Percentiles rank a stretch among this genome's conserved stretches.
Evolutionary conservation across 1,140 invertebrate species (phyloP).

Genomic region (Aricia agestis): DNA sequence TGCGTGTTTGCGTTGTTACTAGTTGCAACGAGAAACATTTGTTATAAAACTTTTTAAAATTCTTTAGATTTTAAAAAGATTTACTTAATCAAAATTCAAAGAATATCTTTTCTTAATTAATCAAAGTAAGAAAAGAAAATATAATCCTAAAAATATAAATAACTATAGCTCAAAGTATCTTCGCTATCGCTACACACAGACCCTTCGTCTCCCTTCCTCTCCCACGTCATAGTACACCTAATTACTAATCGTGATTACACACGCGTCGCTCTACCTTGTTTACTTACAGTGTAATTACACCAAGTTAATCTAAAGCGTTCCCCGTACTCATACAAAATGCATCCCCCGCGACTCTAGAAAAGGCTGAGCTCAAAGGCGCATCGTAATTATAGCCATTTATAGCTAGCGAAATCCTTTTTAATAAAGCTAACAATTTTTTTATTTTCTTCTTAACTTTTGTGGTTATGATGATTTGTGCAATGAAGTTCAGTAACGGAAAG

Average conservation of each 20-base stretch:
- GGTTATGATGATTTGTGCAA: too few species aligned
- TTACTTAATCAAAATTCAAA: too few species aligned
- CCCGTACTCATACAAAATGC: slow-evolving; percentile 65
- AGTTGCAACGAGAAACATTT: too few species aligned
- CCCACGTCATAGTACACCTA: slow-evolving; percentile 44
- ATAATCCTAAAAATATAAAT: background rate
- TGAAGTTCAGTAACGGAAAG: too few species aligned
- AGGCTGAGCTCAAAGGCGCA: slow-evolving; percentile 36
- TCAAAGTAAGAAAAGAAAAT: background rate
- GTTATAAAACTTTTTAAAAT: too few species aligned
- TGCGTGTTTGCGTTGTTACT: too few species aligned
- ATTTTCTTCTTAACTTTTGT: background rate
- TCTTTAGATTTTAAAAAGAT: too few species aligned
- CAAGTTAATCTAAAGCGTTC: slow-evolving; percentile 65
- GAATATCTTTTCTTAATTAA: too few species aligned
- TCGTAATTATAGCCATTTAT: slow-evolving; percentile 29
- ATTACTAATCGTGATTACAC: slow-evolving; percentile 65
- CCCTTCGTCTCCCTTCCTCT: slow-evolving; percentile 32
- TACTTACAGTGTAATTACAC: slow-evolving; percentile 64
- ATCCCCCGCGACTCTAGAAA: slow-evolving; percentile 36
- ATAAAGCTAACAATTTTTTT: background rate
- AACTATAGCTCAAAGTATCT: too few species aligned
- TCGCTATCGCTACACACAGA: background rate
- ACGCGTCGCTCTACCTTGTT: slow-evolving; percentile 51
- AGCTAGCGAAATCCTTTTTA: background rate